Conservation (phyloP, 1,140 invertebrate genomes). For the Drosophila sechellia region DNA sequence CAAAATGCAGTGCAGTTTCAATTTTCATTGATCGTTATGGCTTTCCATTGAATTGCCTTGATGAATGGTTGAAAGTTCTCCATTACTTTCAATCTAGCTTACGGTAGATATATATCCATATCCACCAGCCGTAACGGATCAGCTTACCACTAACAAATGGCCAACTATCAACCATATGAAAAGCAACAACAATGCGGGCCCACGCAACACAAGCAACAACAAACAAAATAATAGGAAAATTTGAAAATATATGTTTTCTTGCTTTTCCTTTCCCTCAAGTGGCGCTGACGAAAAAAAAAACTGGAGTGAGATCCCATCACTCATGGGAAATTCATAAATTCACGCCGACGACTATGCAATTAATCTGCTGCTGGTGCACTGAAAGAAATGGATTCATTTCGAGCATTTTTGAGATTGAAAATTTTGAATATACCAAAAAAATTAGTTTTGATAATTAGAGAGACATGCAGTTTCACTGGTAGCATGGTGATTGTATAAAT, state of each 20-base stretch:
- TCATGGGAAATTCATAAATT: constrained; percentile 77
- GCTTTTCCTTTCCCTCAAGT: constrained; percentile 52
- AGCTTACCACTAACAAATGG: constrained; percentile 63
- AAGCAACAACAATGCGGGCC: constrained; percentile 63
- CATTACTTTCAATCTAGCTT: constrained; percentile 11
- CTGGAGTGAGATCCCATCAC: constrained; percentile 40
- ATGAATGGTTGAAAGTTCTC: constrained; percentile 18
- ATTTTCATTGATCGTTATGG: neutral
- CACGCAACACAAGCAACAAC: constrained; percentile 40
- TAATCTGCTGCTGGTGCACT: constrained; percentile 52
- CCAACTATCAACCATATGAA: constrained; percentile 40
- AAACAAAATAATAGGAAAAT: constrained; percentile 19
- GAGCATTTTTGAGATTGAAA: too few relatives aligned
- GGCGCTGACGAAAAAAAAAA: constrained; percentile 44
- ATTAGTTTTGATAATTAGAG: too few relatives aligned
- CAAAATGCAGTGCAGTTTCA: too few relatives aligned
- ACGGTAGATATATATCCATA: constrained; percentile 9
- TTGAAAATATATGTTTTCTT: constrained; percentile 18
- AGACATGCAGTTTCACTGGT: too few relatives aligned
- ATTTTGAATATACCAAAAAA: too few relatives aligned
- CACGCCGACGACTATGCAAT: constrained; percentile 60
- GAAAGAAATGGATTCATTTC: neutral
- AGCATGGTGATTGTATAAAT: neutral
- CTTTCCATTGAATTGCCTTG: constrained; percentile 8
- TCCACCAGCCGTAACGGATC: constrained; percentile 50